Percentiles rank a stretch among this genome's conserved stretches.
phyloP scores from a whole-genome alignment of 2,797 vertebrate species.

The Tokudaia muenninki region DNA sequence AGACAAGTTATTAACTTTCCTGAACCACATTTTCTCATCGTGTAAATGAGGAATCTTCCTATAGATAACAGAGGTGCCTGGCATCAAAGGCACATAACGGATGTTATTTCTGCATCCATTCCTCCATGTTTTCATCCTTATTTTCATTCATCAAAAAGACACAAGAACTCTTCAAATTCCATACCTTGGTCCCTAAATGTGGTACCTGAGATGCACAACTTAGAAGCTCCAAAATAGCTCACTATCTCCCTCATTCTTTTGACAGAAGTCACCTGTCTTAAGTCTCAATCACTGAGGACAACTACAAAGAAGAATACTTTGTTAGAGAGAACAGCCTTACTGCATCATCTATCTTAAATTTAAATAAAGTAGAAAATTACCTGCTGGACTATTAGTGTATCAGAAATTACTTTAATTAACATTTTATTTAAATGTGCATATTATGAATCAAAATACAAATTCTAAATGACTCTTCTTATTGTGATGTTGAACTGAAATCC shows the following conservation, averaged over 20 bases:
- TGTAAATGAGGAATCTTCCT: background rate
- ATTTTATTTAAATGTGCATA: conserved; percentile 59
- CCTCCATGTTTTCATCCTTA: background rate
- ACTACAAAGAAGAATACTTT: background rate
- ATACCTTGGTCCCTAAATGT: background rate
- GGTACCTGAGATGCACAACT: background rate
- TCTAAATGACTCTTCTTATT: conserved; percentile 26
- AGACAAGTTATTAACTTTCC: background rate
- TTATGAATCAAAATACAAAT: conserved; percentile 53
- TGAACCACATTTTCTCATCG: background rate
- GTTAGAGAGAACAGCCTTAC: background rate
- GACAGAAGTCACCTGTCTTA: background rate
- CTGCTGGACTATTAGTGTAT: background rate
- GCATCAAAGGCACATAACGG: background rate
- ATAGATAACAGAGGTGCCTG: background rate
- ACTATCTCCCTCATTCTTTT: background rate
- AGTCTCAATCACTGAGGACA: background rate
- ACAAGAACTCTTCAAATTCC: background rate
- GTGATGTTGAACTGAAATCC: conserved; percentile 52
- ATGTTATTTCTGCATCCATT: background rate
- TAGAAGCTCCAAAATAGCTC: background rate
- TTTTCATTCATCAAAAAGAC: background rate
- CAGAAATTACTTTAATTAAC: conserved; percentile 52
- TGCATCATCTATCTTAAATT: background rate
- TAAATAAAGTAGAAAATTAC: conserved; percentile 33